These are phyloP conservation scores for Hyphantria cunea DNA, from an alignment of 1,140 invertebrate species.

Conservation along the genomic window DNA sequence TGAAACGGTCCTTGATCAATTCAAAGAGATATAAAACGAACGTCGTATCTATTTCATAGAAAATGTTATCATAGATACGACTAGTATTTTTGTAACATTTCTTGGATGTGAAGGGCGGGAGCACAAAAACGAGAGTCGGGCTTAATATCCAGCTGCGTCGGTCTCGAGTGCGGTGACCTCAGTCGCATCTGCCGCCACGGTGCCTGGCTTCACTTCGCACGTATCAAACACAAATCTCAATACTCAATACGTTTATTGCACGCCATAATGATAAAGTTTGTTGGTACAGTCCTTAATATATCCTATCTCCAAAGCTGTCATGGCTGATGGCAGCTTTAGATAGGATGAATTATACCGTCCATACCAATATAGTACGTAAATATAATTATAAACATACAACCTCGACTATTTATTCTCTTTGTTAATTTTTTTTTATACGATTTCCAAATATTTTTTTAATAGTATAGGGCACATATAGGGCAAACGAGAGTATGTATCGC, in stretches of 20 bases:
- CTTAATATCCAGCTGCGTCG: slow-evolving; percentile 62
- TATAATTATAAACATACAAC: too few relatives aligned
- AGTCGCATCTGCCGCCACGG: slow-evolving; percentile 59
- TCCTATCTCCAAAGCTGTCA: too few relatives aligned
- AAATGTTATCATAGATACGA: slow-evolving; percentile 23
- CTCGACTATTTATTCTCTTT: too few relatives aligned
- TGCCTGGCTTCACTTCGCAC: slow-evolving; percentile 55
- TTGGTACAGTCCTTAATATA: too few relatives aligned
- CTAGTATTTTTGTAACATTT: slow-evolving; percentile 33
- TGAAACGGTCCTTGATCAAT: slow-evolving; percentile 10
- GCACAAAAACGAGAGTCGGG: slow-evolving; percentile 54
- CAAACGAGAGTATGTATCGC: too few relatives aligned
- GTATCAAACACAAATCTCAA: slow-evolving; percentile 51
- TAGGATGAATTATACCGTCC: too few relatives aligned
- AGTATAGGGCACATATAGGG: too few relatives aligned
- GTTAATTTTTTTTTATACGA: too few relatives aligned
- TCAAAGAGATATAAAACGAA: not conserved
- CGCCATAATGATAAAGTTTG: too few relatives aligned
- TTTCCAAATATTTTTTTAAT: too few relatives aligned
- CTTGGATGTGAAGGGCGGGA: slow-evolving; percentile 20
- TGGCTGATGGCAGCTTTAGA: too few relatives aligned
- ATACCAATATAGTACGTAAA: not conserved
- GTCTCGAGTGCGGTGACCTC: slow-evolving; percentile 62
- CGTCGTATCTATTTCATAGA: slow-evolving; percentile 11
- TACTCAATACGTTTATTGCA: too few relatives aligned